phyloP scores from a whole-genome alignment of 1,140 invertebrate species.

The Meloidogyne exigua region DNA sequence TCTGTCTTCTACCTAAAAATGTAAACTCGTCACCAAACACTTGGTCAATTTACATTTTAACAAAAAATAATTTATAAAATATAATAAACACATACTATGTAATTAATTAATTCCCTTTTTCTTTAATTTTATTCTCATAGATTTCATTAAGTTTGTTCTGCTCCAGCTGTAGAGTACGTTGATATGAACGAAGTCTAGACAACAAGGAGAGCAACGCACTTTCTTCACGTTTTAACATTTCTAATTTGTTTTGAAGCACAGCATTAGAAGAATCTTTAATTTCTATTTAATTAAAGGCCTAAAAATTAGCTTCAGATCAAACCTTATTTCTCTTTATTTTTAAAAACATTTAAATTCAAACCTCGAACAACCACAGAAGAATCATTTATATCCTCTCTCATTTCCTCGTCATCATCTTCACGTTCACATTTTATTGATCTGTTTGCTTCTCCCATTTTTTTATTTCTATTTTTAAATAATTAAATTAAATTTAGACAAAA shows the following conservation, averaged over 20 bases:
- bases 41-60: too few relatives aligned
- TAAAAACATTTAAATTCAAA: too few relatives aligned
- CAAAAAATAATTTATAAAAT: too few relatives aligned
- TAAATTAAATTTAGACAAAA: too few relatives aligned
- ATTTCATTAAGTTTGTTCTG: neutral
- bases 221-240: slow-evolving; percentile 10
- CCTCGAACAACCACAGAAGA: neutral
- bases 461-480: too few relatives aligned
- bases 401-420: neutral
- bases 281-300: too few relatives aligned
- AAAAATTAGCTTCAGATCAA: too few relatives aligned
- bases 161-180: slow-evolving; percentile 17
- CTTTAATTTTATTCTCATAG: slow-evolving; percentile 14
- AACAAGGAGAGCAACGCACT: slow-evolving; percentile 5
- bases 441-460: neutral
- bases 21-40: too few relatives aligned
- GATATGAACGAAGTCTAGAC: slow-evolving; percentile 8
- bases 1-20: too few relatives aligned
- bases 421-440: neutral
- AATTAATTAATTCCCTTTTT: neutral
- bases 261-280: neutral
- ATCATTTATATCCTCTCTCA: neutral
- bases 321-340: too few relatives aligned
- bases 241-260: slow-evolving; percentile 14
- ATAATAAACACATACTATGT: too few relatives aligned